Conservation (phyloP, 2,797 vertebrate species). For the Pseudopleuronectes americanus region DNA sequence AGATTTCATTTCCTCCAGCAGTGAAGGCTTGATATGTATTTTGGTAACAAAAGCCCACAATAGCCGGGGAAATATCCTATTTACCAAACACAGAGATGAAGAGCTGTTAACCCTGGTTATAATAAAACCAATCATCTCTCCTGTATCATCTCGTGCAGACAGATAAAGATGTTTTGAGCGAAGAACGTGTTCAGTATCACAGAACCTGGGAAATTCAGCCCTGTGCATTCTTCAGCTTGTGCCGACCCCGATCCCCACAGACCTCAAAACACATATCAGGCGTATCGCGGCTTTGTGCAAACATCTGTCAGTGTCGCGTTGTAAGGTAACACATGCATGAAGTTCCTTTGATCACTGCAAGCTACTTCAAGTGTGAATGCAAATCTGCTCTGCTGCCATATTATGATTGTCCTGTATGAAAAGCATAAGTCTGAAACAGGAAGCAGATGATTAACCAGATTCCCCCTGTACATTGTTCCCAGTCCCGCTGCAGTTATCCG, state of each 20-base stretch:
- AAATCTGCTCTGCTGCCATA: conserved; percentile 50
- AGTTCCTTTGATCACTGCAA: conserved; percentile 71
- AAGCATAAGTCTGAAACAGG: conserved; percentile 70
- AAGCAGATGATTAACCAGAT: conserved; percentile 76
- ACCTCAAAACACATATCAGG: conserved; percentile 59
- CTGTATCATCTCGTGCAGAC: conserved; percentile 26
- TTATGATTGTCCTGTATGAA: conserved; percentile 70
- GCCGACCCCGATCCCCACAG: conserved; percentile 44
- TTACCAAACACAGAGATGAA: conserved; percentile 61
- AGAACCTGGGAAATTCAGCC: conserved; percentile 43
- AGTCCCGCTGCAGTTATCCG: conserved; percentile 45
- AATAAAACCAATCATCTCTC: conserved; percentile 46
- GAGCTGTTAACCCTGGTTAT: conserved; percentile 62
- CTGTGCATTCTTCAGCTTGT: conserved; percentile 43
- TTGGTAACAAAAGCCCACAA: conserved; percentile 78
- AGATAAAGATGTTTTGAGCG: conserved; percentile 37
- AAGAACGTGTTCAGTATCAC: conserved; percentile 33
- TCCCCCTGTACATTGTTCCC: conserved; percentile 58
- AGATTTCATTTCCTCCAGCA: conserved; percentile 23
- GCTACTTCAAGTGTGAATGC: conserved; percentile 68
- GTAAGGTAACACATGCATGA: conserved; percentile 44
- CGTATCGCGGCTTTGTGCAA: conserved; percentile 51
- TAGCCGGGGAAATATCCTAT: conserved; percentile 72
- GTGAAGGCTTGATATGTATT: conserved; percentile 60
- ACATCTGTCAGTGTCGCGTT: conserved; percentile 67